Percentiles rank a stretch among this genome's conserved stretches.
Conservation (phyloP, 2,113 vertebrate genomes). For the Myanophis thanlyinensis region DNA sequence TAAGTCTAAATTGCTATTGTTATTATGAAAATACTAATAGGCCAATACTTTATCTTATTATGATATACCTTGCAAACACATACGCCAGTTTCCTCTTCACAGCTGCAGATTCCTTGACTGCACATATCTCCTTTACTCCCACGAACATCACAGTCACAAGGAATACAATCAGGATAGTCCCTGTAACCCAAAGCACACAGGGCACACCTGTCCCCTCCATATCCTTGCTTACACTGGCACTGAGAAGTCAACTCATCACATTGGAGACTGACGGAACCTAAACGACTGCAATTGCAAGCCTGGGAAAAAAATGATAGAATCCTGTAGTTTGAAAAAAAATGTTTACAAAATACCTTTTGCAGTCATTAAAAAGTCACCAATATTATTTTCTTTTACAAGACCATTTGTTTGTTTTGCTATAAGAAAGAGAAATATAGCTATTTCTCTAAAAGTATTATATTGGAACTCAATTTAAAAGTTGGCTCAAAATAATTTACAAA, state of each 20-base stretch:
- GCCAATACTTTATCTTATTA: not conserved
- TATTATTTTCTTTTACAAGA: not conserved
- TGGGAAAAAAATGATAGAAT: conserved; percentile 44
- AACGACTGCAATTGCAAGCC: conserved; percentile 81
- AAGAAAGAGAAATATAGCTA: not conserved
- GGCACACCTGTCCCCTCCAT: conserved; percentile 75
- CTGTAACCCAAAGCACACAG: conserved; percentile 81
- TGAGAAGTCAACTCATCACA: conserved; percentile 78
- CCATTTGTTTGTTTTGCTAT: not conserved
- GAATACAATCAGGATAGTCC: conserved; percentile 81
- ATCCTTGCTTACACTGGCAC: conserved; percentile 78
- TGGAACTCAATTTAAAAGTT: not conserved
- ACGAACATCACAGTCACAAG: conserved; percentile 81
- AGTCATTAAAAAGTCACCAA: not conserved
- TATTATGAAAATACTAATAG: not conserved
- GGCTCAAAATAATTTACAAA: not conserved
- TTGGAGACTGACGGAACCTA: conserved; percentile 72
- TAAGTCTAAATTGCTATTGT: no score
- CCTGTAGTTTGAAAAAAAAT: not conserved
- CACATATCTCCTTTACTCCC: conserved; percentile 79
- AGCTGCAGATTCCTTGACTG: conserved; percentile 78
- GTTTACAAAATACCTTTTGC: not conserved
- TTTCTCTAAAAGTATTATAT: not conserved
- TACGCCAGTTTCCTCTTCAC: conserved; percentile 70
- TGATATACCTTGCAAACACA: conserved; percentile 89